Evolutionary conservation across 2,797 vertebrate species (phyloP).

Genomic region (Sitta carolinensis): DNA sequence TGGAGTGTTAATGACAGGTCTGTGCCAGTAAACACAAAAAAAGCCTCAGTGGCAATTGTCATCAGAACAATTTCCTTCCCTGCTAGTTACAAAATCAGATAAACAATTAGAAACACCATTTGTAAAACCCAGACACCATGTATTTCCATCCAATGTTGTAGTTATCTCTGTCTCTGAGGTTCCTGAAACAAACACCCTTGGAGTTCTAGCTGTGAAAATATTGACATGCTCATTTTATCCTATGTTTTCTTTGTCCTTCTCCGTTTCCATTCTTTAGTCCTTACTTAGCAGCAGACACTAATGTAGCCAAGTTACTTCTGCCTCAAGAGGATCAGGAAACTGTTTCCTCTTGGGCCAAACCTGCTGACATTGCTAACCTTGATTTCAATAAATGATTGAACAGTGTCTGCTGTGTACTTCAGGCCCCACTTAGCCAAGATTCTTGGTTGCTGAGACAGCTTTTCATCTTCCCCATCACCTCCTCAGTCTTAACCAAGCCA

Average conservation of each 20-base stretch:
- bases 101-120: background rate
- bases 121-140: background rate
- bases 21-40: background rate
- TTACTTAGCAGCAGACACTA: background rate
- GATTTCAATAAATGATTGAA: slow-evolving; percentile 13
- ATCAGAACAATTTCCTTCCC: slow-evolving; percentile 18
- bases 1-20: slow-evolving; percentile 24
- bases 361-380: background rate
- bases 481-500: background rate
- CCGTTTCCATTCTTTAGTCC: background rate
- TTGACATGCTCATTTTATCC: background rate
- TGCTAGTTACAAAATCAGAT: background rate
- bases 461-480: background rate
- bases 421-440: background rate
- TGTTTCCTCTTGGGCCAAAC: background rate
- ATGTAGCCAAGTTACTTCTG: background rate
- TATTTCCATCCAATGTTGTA: background rate
- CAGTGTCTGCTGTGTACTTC: background rate
- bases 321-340: background rate
- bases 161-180: background rate
- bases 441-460: background rate
- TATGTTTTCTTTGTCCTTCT: background rate
- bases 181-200: background rate
- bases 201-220: slow-evolving; percentile 22
- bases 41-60: slow-evolving; percentile 2